Evolutionary conservation across 2,113 vertebrate genomes (phyloP).

Genomic region (Arvicanthis niloticus): DNA sequence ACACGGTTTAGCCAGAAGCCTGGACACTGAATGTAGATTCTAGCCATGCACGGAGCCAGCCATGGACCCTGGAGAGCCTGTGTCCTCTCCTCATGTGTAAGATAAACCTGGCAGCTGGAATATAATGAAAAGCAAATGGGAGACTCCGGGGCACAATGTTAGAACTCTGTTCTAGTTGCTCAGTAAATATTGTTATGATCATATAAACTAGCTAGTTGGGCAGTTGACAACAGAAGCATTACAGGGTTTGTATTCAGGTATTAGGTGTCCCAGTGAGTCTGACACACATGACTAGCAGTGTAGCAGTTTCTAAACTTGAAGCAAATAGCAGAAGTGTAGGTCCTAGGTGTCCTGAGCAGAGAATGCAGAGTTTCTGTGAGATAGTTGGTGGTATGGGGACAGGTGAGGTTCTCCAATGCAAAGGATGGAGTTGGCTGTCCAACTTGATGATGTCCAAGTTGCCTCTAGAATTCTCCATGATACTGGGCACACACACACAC

Average conservation of each 20-base stretch:
- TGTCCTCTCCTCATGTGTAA: neutral
- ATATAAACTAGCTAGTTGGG: neutral
- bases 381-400: neutral
- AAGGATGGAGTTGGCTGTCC: neutral
- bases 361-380: neutral
- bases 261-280: neutral
- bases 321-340: neutral
- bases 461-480: neutral
- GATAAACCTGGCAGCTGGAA: neutral
- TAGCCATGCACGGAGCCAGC: neutral
- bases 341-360: neutral
- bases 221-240: fast-evolving
- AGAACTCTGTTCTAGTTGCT: neutral
- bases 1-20: neutral
- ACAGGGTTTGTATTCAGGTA: neutral
- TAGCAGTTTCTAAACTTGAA: neutral
- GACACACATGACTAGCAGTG: neutral
- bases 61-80: neutral
- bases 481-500: neutral
- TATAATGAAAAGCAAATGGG: neutral
- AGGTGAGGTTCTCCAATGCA: too few relatives aligned
- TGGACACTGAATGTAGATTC: neutral
- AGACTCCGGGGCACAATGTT: too few relatives aligned
- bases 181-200: neutral
- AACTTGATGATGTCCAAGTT: neutral